Base-by-base conservation (phyloP, 2,113 vertebrate genomes). In the Pardalotus punctatus region DNA sequence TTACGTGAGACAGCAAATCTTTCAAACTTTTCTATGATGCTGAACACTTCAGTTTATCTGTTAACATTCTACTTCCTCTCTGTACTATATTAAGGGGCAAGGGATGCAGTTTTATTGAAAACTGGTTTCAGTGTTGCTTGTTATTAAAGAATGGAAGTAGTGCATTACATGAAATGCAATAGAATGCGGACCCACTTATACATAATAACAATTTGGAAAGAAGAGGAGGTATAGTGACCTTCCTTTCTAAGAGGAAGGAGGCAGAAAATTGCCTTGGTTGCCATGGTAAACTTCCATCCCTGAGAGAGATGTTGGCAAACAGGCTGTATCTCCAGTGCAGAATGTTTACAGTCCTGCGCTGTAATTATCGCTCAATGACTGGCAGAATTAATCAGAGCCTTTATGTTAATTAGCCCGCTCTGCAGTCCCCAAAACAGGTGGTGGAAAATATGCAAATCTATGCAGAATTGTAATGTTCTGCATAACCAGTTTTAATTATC, bases 381-480 rank as follows among this genome's bases (percentile, higher is more conserved):
- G 98, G 98, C 98, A 98, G 99, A 99, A 99, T 99, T 99, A 99
- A 99, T 99, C 99, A 99, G 98, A 98, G 98, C 98, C 97, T 98
- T 98, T 99, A 99, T 99, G 99, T 98, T 99, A 99, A 99, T 99
- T 99, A 99, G 98, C 98, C 97, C 94, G 97, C 98, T 98, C 98
- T 98, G 98, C 98, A 98, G 98, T 99, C 99, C 98, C 99, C 98
- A 98, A 99, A 99, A 99, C 99, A 99, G 99, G 99, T 99, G 99
- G 98, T 98, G 88, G 98, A 98, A 98, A 99, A 99, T 99, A 99
- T 99, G 99, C 98, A 99, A 99, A 99, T 99, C 98, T 98, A 98
- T 99, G 99, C 99, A 99, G 99, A 98, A 99, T 99, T 98, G 99
- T 99, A 98, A 98, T 99, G 97, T 97, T 97, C 98, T 98, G 98